These are phyloP conservation scores for Felis chaus DNA, from an alignment of 2,113 vertebrate genomes.

Conservation along the genomic window DNA sequence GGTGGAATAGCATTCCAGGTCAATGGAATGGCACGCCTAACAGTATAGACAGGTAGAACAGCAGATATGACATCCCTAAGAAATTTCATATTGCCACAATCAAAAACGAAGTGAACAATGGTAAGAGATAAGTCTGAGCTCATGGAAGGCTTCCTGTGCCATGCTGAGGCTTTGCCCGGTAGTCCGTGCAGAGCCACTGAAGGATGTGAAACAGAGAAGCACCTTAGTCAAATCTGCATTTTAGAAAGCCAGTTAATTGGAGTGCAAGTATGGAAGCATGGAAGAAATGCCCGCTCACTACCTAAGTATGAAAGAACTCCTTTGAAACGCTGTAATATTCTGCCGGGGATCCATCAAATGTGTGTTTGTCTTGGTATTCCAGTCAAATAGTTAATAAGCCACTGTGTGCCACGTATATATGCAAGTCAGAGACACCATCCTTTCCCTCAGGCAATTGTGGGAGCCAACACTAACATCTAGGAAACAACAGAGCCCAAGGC, in stretches of 20 bases:
- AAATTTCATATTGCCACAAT: background rate
- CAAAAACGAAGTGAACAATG: background rate
- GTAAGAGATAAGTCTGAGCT: background rate
- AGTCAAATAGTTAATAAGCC: background rate
- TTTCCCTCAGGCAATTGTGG: background rate
- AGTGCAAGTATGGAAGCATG: background rate
- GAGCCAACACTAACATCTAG: background rate
- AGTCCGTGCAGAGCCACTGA: background rate
- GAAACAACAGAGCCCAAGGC: background rate
- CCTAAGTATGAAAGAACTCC: background rate
- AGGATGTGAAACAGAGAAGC: background rate
- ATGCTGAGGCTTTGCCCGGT: background rate
- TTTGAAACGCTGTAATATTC: background rate
- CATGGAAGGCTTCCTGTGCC: background rate
- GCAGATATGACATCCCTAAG: too few species aligned
- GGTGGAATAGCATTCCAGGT: background rate
- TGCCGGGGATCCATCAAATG: background rate
- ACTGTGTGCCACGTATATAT: background rate
- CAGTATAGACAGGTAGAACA: background rate
- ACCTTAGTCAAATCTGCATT: background rate
- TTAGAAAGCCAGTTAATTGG: slow-evolving; percentile 36
- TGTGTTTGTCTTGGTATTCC: background rate
- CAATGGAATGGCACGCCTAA: background rate
- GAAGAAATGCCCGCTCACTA: background rate
- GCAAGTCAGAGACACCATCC: background rate